Base-by-base conservation (phyloP, 2,113 vertebrate species). In the Elanoides forficatus region DNA sequence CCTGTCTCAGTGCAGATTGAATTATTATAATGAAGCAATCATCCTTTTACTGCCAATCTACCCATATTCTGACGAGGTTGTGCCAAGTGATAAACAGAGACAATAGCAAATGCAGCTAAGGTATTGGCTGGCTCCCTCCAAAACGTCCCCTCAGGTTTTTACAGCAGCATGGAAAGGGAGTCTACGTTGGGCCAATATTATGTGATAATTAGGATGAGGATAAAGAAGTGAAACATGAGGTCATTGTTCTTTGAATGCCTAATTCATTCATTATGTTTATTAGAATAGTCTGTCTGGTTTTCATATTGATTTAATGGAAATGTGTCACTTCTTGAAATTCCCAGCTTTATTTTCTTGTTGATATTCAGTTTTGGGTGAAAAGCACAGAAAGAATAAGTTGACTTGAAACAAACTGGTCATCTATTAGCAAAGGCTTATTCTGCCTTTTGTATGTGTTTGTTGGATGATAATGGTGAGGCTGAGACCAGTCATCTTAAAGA, bases 1-100 rank as follows among this genome's bases (percentile, higher is more conserved):
- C 42, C 67, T 93, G 95, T 95, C 90, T 93, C 95, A 62, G 53
- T 27, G 65, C 56, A 89, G 74, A 95, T 68, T 84, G 76, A 86
- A 75, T 91, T 94, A 82, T 95, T 86, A 36, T 85, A 89, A 91
- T 85, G 86, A 84, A 82, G 81, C 56, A 86, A 87, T 89, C 68
- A 60, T 76, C 58, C 22, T 89, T 94, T 94, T 82, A 50, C 73
- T 91, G 62, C 70, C 38, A 93, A 30, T 82, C 86, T 62, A n/a
- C 81, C 62, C 68, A 19, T 80, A 65, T 27, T 52, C 48, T 65
- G 50, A 70, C 0, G 1, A 38, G 40, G 32, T 25, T 70, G 66
- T 59, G 72, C 60, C 94, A 91, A 95, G 52, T 65, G 91, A 96
- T 92, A 96, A 92, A 92, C 40, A 95, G 50, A 88, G 80, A 84